Conservation (phyloP, 2,113 vertebrate genomes). For the Furnarius figulus region DNA sequence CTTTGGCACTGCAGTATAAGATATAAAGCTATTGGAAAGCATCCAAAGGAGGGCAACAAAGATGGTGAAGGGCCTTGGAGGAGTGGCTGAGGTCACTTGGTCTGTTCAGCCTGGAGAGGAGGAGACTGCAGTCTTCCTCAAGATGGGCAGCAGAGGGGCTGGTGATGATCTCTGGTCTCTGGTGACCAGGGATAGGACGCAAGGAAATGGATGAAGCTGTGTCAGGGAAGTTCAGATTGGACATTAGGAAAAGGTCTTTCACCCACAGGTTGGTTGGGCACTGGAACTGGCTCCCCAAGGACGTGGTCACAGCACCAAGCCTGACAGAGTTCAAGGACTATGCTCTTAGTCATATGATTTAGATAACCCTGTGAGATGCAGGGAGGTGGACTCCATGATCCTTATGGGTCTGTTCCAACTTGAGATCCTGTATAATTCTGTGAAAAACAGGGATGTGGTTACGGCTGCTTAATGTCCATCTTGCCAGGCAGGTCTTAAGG, state of each 20-base stretch:
- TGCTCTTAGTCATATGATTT: neutral
- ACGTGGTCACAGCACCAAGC: neutral
- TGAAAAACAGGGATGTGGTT: neutral
- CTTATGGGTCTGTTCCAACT: neutral
- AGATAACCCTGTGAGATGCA: neutral
- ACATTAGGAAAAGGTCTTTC: neutral
- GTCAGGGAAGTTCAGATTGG: neutral
- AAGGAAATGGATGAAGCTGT: neutral
- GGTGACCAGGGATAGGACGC: accelerated
- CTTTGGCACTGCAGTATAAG: accelerated
- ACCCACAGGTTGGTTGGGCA: neutral
- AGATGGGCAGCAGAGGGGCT: neutral
- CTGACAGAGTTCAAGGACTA: neutral
- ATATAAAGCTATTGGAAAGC: no score
- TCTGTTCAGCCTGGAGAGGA: neutral
- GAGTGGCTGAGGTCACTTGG: neutral
- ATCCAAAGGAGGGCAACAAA: neutral
- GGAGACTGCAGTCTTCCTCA: neutral
- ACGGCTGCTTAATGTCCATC: neutral
- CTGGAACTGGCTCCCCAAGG: neutral
- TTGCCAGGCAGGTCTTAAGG: neutral
- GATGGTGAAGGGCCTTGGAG: neutral
- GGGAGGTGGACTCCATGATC: neutral
- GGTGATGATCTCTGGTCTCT: neutral
- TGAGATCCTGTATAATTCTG: neutral